Evolutionary conservation across 2,888 invertebrate species (phyloP), one percentile per base, ranked within the genome.

Genomic region (Candidula unifasciata): DNA sequence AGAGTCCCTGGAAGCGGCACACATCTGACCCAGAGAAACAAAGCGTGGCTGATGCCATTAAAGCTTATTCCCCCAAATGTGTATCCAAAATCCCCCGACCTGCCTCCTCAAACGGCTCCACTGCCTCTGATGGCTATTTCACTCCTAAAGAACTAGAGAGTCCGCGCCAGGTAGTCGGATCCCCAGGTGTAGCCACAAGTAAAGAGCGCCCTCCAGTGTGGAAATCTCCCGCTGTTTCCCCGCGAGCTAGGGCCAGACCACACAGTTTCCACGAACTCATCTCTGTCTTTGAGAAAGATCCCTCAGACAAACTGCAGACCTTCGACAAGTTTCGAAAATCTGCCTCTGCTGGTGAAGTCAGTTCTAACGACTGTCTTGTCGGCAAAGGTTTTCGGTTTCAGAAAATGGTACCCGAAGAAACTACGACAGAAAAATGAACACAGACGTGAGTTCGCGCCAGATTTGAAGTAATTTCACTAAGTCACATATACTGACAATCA

Each of bases 251-350:
- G 10, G 89, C 90, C 78, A 83, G 91, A 83, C 91, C 91, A 64
- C 89, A 87, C 54, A 91, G 92, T 87, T 91, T 92, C 86, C 91
- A 91, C 86, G 91, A 91, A 87, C 89, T 91, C 5, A 13, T 91
- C 21, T 89, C 90, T n/a, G 87, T 87, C 33, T 92, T 91, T 83
- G 90, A 92, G 84, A 83, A 88, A 13, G 84, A 89, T 82, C 13
- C 44, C 8, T 87, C 88, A 21, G 79, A 87, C 64, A 85, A 89
- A 21, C 74, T 89, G 8, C 87, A 87, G 44, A 89, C 87, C 80
- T 82, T 89, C 10, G 85, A 82, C 33, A 86, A 87, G 30, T 86
- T 91, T 79, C 82, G 91, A 60, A 91, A 90, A 80, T 92, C 89
- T 84, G 90, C 89, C 0, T 91, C 91, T 0, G 91, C 88, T n/a